phyloP scores from a whole-genome alignment of 2,797 vertebrate genomes.

The Fratercula arctica region DNA sequence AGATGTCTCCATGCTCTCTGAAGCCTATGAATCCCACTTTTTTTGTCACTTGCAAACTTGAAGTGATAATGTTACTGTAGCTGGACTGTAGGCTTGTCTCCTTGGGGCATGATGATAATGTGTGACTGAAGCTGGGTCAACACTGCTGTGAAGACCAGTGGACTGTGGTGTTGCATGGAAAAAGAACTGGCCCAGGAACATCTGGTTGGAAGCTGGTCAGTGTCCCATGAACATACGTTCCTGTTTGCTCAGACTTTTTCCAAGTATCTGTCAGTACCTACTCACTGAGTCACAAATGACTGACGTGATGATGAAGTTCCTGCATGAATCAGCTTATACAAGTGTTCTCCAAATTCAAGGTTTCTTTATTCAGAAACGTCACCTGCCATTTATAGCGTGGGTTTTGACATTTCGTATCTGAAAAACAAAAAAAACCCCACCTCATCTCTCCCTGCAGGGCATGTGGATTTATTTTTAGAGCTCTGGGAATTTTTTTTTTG shows the following conservation, averaged over 20 bases:
- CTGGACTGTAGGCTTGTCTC: not conserved
- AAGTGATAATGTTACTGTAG: not conserved
- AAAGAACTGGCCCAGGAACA: not conserved
- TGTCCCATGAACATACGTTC: not conserved
- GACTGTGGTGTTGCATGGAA: not conserved
- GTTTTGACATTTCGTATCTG: not conserved
- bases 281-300: not conserved
- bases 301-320: not conserved
- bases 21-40: not conserved
- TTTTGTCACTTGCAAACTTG: not conserved
- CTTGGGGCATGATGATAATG: not conserved
- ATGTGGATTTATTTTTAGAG: not conserved
- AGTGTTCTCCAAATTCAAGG: not conserved
- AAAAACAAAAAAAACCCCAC: not conserved
- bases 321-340: not conserved
- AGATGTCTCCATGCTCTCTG: accelerated
- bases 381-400: not conserved
- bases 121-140: not conserved
- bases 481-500: not conserved
- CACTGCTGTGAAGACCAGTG: not conserved
- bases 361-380: not conserved
- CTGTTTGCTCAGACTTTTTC: not conserved
- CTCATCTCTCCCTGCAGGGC: not conserved
- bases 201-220: not conserved
- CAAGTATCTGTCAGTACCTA: not conserved